Evolutionary conservation across 2,113 vertebrate genomes (phyloP).

Genomic region (Crotalus horridus): DNA sequence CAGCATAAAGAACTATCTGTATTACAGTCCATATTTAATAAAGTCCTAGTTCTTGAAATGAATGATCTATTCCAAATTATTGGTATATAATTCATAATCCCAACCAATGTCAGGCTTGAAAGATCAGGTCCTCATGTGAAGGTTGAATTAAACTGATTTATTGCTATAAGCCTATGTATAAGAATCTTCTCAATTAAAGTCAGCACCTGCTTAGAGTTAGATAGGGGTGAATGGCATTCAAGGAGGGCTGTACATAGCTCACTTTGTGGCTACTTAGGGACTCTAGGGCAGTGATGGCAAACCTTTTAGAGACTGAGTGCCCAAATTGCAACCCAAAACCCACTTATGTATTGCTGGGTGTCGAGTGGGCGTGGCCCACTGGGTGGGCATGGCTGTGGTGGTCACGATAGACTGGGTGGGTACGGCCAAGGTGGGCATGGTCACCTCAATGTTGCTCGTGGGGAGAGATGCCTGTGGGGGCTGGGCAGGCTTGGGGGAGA

Average conservation of each 20-base stretch:
- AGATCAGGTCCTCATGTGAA: neutral
- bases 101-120: neutral
- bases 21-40: neutral
- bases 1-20: neutral
- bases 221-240: neutral
- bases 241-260: neutral
- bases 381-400: too few relatives aligned
- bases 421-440: too few relatives aligned
- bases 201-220: neutral
- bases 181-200: neutral
- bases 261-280: neutral
- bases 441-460: too few relatives aligned
- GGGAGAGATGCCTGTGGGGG: too few relatives aligned
- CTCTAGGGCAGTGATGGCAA: neutral
- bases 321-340: too few relatives aligned
- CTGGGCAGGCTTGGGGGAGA: too few relatives aligned
- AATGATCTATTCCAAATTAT: neutral
- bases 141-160: neutral
- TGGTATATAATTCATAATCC: neutral
- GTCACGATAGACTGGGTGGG: too few relatives aligned
- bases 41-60: neutral
- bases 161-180: neutral
- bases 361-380: too few relatives aligned
- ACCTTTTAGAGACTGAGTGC: too few relatives aligned
- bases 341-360: too few relatives aligned